Evolutionary conservation across 1,140 invertebrate genomes (phyloP).

Genomic region (Scaptomyza montana): DNA sequence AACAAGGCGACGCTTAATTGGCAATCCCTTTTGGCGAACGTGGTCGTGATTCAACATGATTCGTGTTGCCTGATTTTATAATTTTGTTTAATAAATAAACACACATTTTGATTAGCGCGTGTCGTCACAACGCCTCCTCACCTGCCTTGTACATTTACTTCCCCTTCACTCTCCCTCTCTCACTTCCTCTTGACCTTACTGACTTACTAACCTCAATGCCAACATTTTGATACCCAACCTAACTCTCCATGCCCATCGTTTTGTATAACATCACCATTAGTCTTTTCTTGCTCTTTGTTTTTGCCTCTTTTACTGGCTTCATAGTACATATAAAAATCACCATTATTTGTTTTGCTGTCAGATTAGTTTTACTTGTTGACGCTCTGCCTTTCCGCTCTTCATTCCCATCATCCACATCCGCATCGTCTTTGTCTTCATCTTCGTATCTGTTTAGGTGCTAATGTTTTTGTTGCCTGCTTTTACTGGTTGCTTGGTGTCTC

Average conservation of each 20-base stretch:
- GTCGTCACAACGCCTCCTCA: slow-evolving; percentile 35
- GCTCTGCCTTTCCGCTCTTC: slow-evolving; percentile 12
- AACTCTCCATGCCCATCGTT: slow-evolving; percentile 32
- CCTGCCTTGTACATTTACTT: background rate
- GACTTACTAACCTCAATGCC: slow-evolving; percentile 54
- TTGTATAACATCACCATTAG: slow-evolving; percentile 62
- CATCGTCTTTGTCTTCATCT: slow-evolving; percentile 6
- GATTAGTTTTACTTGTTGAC: slow-evolving; percentile 76
- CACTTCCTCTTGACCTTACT: background rate
- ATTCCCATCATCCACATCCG: background rate
- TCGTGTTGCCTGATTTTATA: slow-evolving; percentile 45
- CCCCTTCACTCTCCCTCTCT: background rate
- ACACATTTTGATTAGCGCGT: slow-evolving; percentile 72
- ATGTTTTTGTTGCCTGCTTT: slow-evolving; percentile 24
- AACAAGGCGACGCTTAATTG: slow-evolving; percentile 65
- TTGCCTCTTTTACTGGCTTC: slow-evolving; percentile 13
- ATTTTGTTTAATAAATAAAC: slow-evolving; percentile 74
- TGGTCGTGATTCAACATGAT: slow-evolving; percentile 7
- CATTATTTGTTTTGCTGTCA: slow-evolving; percentile 74
- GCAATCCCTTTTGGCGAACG: slow-evolving; percentile 14
- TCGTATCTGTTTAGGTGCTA: slow-evolving; percentile 46
- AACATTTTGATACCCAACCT: background rate
- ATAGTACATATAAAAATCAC: slow-evolving; percentile 61
- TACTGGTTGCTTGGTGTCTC: background rate
- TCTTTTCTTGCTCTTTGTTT: slow-evolving; percentile 14